Base-by-base conservation (phyloP, 2,888 invertebrate genomes). In the Cheilosia variabilis region DNA sequence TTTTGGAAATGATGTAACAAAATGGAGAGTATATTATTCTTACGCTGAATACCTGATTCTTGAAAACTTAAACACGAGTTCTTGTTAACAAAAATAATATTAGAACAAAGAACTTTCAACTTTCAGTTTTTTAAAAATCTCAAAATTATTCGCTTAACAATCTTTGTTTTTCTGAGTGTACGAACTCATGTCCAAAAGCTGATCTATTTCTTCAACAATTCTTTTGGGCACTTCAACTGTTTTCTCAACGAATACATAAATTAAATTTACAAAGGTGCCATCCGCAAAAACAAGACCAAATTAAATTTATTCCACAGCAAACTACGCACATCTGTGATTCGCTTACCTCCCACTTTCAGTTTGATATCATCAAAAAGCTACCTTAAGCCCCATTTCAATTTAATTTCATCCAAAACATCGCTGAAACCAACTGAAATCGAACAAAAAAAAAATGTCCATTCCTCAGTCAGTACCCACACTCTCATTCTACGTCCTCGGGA, bases 401-500 rank as follows among this genome's bases (percentile, higher is more conserved):
- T 78, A 66, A 72, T 77, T 71, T 71, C 24, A n/a, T 63, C 63
- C 58, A 4, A 53, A 77, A 71, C 76, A 71, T 65, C 68, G 60
- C 58, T 17, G 60, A 77, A 58, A 71, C 58, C 58, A 53, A 37
- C 31, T 45, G 17, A 72, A 69, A 52, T 68, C 27, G 27, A 31
- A 60, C 15, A 60, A 55, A 50, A 22, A 69, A 68, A 52, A 69
- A 77, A 84, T 69, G 65, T 53, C 65, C 79, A 78, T 72, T 78
- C 72, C 55, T 83, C 63, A 69, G 55, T 68, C 62, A 65, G n/a
- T 47, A 13, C 41, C 60, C 37, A n/a, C 53, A 34, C 72, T 78
- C 72, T 55, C 69, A 63, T 45, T 58, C 45, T 43, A 84, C 60
- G 78, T 80, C 80, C 84, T 72, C 71, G 72, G 80, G 84, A 86